Evolutionary conservation across 2,797 vertebrate genomes (phyloP), one percentile per base, ranked within the genome.

Genomic region (Poecilia velifera): DNA sequence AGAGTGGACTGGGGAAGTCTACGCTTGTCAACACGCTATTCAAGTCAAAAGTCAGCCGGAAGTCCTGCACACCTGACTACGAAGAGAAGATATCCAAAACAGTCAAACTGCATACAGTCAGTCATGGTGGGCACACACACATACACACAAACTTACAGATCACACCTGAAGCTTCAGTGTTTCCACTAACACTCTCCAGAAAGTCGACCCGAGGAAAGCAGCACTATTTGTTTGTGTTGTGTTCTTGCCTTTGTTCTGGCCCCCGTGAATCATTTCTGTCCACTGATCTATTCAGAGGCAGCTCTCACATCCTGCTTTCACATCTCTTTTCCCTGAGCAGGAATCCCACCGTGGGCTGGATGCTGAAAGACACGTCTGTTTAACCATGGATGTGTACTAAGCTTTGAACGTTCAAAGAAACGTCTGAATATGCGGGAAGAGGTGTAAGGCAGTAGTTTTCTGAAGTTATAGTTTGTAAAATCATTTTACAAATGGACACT

Each of bases 1-100:
- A 98, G 93, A 99, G 97, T 0, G 98, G 98, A 77, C 91, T 99
- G 87, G 98, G 98, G 14, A 99, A 99, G 83, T 99, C 98, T 0
- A 99, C 98, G 0, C 96, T 99, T 90, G 96, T 99, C 87, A 98
- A 98, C 96, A 99, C 98, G 0, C 93, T 99, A 64, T 99, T 99
- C 95, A 99, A 97, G 93, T 98, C 98, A 84, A 98, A 98, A 93
- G 95, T 98, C 86, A 98, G 95, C 93, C 96, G 97, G 77, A 97
- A 96, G 88, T 93, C 95, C 66, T 91, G 93, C 0, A 92, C 93
- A 28, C 47, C 96, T 0, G 86, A 91, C 85, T 93, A 95, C 6
- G 94, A 95, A 81, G 95, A 96, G 31, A 95, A 92, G 47, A 96
- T 95, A 66, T 96, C 95, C 78, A 97, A 97, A 92, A 99, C 98